Conservation (phyloP, 1,140 invertebrate genomes). For the Cherax quadricarinatus region DNA sequence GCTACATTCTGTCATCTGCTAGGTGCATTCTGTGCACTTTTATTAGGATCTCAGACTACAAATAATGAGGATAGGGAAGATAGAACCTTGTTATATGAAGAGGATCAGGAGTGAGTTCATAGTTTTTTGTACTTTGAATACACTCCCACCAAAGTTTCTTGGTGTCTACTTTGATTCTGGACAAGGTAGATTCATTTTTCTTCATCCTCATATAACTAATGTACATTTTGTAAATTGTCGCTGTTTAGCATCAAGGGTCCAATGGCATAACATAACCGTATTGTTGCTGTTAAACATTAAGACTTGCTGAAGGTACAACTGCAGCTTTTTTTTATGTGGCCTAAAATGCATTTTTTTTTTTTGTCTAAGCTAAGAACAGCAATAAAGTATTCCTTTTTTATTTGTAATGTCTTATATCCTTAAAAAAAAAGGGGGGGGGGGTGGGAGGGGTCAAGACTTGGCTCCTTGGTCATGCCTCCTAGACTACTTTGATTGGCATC, state of each 20-base stretch:
- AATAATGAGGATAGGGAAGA: slow-evolving; percentile 46
- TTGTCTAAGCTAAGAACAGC: slow-evolving; percentile 62
- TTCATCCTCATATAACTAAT: slow-evolving; percentile 34
- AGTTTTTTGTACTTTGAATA: slow-evolving; percentile 67
- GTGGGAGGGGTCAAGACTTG: too few species aligned
- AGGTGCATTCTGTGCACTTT: slow-evolving; percentile 59
- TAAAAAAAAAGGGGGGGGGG: background rate
- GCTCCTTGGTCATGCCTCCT: too few species aligned
- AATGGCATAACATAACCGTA: slow-evolving; percentile 65
- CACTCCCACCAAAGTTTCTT: slow-evolving; percentile 47
- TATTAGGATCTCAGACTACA: slow-evolving; percentile 49
- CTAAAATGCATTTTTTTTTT: slow-evolving; percentile 51
- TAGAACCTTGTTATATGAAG: slow-evolving; percentile 18
- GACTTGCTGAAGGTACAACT: slow-evolving; percentile 65
- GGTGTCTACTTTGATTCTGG: slow-evolving; percentile 34
- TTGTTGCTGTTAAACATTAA: slow-evolving; percentile 67
- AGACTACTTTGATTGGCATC: too few species aligned
- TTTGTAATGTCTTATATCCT: slow-evolving; percentile 40
- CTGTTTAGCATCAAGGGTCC: slow-evolving; percentile 71
- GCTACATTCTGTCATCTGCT: slow-evolving; percentile 29
- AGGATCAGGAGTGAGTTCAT: slow-evolving; percentile 54
- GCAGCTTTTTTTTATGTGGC: slow-evolving; percentile 69
- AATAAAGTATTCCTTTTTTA: slow-evolving; percentile 61
- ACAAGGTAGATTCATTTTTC: slow-evolving; percentile 45
- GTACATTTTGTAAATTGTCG: slow-evolving; percentile 66